Conservation (phyloP, 2,888 invertebrate species). For the Ophion obscuratus region DNA sequence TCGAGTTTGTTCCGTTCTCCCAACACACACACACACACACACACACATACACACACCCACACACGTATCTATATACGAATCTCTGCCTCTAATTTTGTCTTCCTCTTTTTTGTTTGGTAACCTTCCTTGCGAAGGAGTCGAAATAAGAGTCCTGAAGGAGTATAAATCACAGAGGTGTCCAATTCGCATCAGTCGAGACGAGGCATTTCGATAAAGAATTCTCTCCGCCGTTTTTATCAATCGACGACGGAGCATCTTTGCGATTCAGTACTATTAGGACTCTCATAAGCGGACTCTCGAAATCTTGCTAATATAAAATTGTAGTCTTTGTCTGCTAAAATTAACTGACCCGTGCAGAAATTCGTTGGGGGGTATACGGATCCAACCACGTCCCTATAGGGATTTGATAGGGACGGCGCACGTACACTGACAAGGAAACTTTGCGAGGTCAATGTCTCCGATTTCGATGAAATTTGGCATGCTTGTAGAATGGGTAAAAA, state of each 20-base stretch:
- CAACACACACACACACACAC: neutral
- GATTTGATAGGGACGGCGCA: too few relatives aligned
- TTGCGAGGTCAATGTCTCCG: too few relatives aligned
- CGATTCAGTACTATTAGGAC: too few relatives aligned
- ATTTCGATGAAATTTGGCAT: too few relatives aligned
- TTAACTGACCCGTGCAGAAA: too few relatives aligned
- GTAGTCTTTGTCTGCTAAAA: too few relatives aligned
- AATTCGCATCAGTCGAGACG: slow-evolving; percentile 77
- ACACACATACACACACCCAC: neutral
- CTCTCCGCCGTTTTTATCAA: neutral
- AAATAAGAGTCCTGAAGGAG: slow-evolving; percentile 23
- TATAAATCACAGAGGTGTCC: slow-evolving; percentile 50
- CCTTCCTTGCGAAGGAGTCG: slow-evolving; percentile 7
- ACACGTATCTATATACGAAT: slow-evolving; percentile 9
- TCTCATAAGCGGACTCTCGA: too few relatives aligned
- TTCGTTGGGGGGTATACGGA: too few relatives aligned
- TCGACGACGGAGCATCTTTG: slow-evolving; percentile 1
- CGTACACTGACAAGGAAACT: too few relatives aligned
- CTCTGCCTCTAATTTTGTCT: slow-evolving; percentile 3
- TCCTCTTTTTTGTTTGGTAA: neutral
- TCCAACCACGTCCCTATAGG: too few relatives aligned
- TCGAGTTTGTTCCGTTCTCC: slow-evolving; percentile 54
- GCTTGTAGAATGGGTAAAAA: too few relatives aligned
- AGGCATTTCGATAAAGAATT: slow-evolving; percentile 79
- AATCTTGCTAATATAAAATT: too few relatives aligned